phyloP scores from a whole-genome alignment of 2,113 vertebrate genomes.

The mouse (Mus musculus) region GRCm39 chr4:117209001-117209500 shows the following conservation, averaged over 20 bases:
- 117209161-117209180: neutral
- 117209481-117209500: slow-evolving; percentile 5
- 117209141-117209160: neutral
- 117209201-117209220: neutral
- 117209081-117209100: slow-evolving; percentile 12
- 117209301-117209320: neutral
- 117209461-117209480: slow-evolving; percentile 25
- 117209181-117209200: neutral
- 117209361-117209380: slow-evolving; percentile 14
- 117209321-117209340: neutral
- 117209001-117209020: slow-evolving; percentile 8
- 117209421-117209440: neutral
- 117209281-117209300: neutral
- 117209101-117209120: neutral
- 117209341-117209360: slow-evolving; percentile 28
- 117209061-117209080: neutral
- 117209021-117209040: neutral
- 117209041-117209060: neutral
- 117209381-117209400: slow-evolving; percentile 8
- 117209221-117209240: neutral
- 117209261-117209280: neutral
- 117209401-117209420: neutral
- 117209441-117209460: neutral
- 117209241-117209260: neutral
- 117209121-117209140: neutral